Conservation (phyloP, 1,140 invertebrate genomes). For the Coelopa frigida region DNA sequence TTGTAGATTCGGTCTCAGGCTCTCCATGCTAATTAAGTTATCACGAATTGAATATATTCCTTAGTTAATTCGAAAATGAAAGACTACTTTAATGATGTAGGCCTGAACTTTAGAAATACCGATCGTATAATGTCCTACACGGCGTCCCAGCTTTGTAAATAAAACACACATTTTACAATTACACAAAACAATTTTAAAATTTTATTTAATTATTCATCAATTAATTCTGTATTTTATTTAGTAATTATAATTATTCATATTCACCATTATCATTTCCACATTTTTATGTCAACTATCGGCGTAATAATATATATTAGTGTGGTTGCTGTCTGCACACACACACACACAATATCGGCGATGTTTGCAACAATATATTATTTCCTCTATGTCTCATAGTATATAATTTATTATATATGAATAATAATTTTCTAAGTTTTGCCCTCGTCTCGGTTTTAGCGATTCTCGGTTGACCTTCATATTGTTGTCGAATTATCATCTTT, state of each 20-base stretch:
- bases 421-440: not conserved
- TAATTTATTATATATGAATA: not conserved
- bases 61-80: not conserved
- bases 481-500: not conserved
- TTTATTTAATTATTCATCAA: constrained; percentile 4
- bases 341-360: not conserved
- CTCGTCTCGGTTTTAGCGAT: not conserved
- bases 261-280: no score
- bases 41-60: no score
- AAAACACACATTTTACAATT: constrained; percentile 8
- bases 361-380: not conserved
- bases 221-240: not conserved
- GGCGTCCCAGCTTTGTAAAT: not conserved
- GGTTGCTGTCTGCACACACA: not conserved
- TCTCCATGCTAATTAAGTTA: no score
- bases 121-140: not conserved
- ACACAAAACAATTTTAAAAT: constrained; percentile 14
- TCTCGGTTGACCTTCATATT: not conserved
- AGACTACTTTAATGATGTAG: not conserved
- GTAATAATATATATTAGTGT: no score
- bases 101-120: not conserved
- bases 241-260: not conserved
- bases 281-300: no score
- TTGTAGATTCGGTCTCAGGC: no score
- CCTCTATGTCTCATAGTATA: not conserved